A percentile compares a stretch with the other conserved stretches of the same genome.
These are phyloP conservation scores for Caenorhabditis zanzibari DNA, from an alignment of 2,888 invertebrate genomes.

Conservation along the genomic window DNA sequence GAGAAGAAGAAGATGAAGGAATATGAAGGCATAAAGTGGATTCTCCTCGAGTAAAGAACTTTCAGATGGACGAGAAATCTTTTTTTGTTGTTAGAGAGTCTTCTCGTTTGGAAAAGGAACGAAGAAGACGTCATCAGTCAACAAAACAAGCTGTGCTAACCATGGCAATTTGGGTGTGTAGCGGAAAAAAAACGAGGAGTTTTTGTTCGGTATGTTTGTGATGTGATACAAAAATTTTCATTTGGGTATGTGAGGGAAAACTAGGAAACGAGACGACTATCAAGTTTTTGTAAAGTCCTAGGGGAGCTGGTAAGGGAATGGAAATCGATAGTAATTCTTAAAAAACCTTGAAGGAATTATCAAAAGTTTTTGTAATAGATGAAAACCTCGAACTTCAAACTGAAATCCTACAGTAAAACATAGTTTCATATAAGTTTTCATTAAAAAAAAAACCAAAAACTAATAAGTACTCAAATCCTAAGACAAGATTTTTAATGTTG, in stretches of 20 bases:
- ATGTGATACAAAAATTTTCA: slow-evolving; percentile 15
- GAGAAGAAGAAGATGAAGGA: slow-evolving; percentile 5
- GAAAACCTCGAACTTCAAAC: too few relatives aligned
- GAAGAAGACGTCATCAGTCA: slow-evolving; percentile 39
- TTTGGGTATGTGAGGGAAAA: slow-evolving; percentile 5
- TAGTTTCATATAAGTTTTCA: too few relatives aligned
- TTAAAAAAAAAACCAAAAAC: too few relatives aligned
- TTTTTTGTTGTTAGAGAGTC: slow-evolving; percentile 7
- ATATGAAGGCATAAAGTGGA: slow-evolving; percentile 21
- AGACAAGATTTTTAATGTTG: too few relatives aligned
- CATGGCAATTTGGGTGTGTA: slow-evolving; percentile 43
- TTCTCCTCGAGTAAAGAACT: slow-evolving; percentile 10
- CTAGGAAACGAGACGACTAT: background rate
- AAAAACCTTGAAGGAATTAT: too few relatives aligned
- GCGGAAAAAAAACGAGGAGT: slow-evolving; percentile 1
- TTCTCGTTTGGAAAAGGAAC: slow-evolving; percentile 23
- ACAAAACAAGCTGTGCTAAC: slow-evolving; percentile 45
- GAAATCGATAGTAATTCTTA: background rate
- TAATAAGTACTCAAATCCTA: too few relatives aligned
- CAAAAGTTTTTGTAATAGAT: too few relatives aligned
- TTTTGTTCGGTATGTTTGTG: slow-evolving; percentile 37
- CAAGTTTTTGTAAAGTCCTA: background rate
- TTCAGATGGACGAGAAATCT: slow-evolving; percentile 23
- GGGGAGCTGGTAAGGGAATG: background rate
- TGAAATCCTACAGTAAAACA: too few relatives aligned